Evolutionary conservation across 23 tunicate species (phyloP).

Genomic region (Diplosoma virens): DNA sequence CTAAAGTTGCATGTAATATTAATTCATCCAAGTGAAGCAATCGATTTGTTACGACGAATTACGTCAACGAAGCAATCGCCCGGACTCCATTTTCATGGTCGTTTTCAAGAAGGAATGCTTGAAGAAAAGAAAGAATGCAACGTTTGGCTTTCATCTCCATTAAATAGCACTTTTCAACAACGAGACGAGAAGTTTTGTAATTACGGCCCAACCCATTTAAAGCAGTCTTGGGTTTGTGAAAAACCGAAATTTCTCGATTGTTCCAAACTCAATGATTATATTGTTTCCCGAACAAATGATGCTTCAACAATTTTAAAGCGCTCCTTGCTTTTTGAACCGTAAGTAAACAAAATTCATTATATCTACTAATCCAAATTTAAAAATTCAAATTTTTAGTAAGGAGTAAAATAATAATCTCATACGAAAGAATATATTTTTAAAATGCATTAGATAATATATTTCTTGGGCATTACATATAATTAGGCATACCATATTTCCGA

Average conservation of each 20-base stretch:
- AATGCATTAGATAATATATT: too few species aligned
- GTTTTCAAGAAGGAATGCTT: constrained; percentile 12
- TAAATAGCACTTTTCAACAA: background rate
- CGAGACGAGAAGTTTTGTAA: constrained; percentile 7
- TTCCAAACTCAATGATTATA: background rate
- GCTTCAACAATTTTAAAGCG: constrained; percentile 3
- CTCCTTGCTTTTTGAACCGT: constrained; percentile 33
- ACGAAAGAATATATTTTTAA: too few species aligned
- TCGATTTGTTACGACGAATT: constrained; percentile 38
- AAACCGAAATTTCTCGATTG: constrained; percentile 30
- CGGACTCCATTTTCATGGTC: constrained; percentile 28
- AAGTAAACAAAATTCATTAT: background rate
- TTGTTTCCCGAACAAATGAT: constrained; percentile 23
- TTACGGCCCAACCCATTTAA: background rate
- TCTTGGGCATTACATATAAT: too few species aligned
- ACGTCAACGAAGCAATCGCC: constrained; percentile 53
- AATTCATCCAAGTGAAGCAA: constrained; percentile 59
- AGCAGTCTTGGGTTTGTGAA: constrained; percentile 53
- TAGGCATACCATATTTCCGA: too few species aligned
- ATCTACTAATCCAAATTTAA: too few species aligned
- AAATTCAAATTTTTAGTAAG: too few species aligned
- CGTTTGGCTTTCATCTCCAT: constrained; percentile 27
- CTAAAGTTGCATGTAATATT: constrained; percentile 23
- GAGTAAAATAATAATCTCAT: too few species aligned
- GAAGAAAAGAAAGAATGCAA: constrained; percentile 31